These are phyloP conservation scores for Clitarchus hookeri DNA, from an alignment of 2,888 invertebrate species.

Conservation along the genomic window DNA sequence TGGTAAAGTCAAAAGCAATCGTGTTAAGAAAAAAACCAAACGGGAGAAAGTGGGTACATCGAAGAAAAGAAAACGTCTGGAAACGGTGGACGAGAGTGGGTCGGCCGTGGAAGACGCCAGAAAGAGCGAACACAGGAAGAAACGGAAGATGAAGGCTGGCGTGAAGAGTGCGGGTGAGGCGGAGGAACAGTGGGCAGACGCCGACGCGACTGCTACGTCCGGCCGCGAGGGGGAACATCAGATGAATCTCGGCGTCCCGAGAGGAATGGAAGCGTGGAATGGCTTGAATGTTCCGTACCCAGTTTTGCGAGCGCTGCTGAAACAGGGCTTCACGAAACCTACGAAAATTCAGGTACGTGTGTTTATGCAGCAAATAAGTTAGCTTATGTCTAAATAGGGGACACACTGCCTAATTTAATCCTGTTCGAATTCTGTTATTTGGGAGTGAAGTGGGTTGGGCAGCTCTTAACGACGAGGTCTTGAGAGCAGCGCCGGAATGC, in stretches of 20 bases:
- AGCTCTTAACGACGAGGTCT: too few species aligned
- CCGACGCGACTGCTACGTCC: slow-evolving; percentile 28
- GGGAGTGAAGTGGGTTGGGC: too few species aligned
- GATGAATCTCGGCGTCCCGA: slow-evolving; percentile 50
- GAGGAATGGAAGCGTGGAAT: slow-evolving; percentile 66
- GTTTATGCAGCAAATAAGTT: too few species aligned
- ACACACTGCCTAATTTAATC: too few species aligned
- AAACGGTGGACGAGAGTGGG: slow-evolving; percentile 23
- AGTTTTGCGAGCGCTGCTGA: slow-evolving; percentile 74
- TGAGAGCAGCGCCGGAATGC: too few species aligned
- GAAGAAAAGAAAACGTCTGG: slow-evolving; percentile 10
- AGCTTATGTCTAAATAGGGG: too few species aligned
- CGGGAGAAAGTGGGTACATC: not conserved
- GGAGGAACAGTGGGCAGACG: not conserved
- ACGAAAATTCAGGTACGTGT: slow-evolving; percentile 78
- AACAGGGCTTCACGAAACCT: slow-evolving; percentile 77
- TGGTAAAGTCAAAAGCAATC: not conserved
- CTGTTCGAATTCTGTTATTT: too few species aligned
- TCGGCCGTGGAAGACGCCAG: not conserved
- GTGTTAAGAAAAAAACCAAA: not conserved
- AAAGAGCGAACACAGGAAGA: slow-evolving; percentile 42
- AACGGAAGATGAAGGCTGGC: slow-evolving; percentile 40
- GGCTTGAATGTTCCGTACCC: slow-evolving; percentile 69
- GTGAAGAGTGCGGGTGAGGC: slow-evolving; percentile 36
- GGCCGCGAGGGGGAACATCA: slow-evolving; percentile 27